These are phyloP conservation scores for Tipula vernalis DNA, from an alignment of 2,888 invertebrate species.

Conservation along the genomic window DNA sequence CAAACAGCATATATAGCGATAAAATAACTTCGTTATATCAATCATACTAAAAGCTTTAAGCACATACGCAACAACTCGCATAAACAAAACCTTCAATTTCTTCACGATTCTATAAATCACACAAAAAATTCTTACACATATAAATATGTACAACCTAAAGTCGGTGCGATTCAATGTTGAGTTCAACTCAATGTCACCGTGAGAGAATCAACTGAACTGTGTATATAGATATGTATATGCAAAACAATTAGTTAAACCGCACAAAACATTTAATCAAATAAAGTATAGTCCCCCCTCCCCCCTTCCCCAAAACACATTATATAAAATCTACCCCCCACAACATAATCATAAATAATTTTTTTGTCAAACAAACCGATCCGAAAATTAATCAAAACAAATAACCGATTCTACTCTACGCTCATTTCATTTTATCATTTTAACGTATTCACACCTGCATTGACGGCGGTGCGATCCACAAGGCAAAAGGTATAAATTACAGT, in stretches of 20 bases:
- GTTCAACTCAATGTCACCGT: not conserved
- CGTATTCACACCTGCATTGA: not conserved
- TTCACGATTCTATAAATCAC: not conserved
- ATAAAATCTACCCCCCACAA: not conserved
- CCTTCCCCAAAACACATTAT: not conserved
- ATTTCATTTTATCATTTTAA: not conserved
- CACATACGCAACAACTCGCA: not conserved
- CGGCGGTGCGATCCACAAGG: not conserved
- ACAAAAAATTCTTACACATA: not conserved
- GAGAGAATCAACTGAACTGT: not conserved
- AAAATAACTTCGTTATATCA: not conserved
- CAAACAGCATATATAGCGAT: too few relatives aligned
- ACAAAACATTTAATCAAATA: not conserved
- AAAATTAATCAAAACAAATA: not conserved
- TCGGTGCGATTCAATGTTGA: not conserved
- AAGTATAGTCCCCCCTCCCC: not conserved
- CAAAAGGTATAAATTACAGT: conserved; percentile 7
- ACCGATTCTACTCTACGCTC: not conserved
- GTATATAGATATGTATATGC: not conserved
- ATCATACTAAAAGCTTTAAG: not conserved
- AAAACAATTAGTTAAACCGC: not conserved
- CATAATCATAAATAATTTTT: not conserved
- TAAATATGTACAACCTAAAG: not conserved
- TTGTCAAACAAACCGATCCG: not conserved
- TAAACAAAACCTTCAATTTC: not conserved